Base-by-base conservation (phyloP, 1,140 invertebrate genomes). In the Micrasema longulum region DNA sequence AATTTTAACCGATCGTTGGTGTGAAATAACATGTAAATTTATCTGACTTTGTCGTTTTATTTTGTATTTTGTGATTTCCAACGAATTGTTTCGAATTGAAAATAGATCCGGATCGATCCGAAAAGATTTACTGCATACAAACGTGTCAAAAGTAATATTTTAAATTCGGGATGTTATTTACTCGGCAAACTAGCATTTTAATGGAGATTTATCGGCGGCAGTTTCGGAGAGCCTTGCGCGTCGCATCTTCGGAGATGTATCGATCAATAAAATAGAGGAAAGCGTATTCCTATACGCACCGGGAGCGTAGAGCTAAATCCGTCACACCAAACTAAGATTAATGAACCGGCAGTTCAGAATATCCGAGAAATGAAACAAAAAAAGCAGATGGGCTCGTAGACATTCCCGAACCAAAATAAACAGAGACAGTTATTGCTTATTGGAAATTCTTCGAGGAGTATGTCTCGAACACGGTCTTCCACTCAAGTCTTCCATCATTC, bases 401-500 rank as follows among this genome's bases (percentile, higher is more conserved):
- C 60, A 64, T 47, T 23, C 41, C 43, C 6, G n/a, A 47, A 45
- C 60, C 41, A 31, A 64, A 64, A 64, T 64, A 64, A 47, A 47
- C 43, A 10, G 60, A 31, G 60, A 64, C 60, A 64, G 41, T 26
- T 64, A 64, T 64, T 64, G 60, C 60, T 64, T 64, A 64, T 64
- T 64, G 60, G 60, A 64, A 64, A 64, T 64, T 64, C 60, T 47
- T 18, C 0, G 43, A 14, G 9, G 20, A 11, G 20, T 55, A 26
- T 11, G 23, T 26, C 52, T 35, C 52, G 6, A 55, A 60, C 35
- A 60, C 14, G 35, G 9, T 18, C 36, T 53, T 31, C 50, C 50
- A 53, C 50, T 53, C 23, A n/a, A 1, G 22, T 53, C 11, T 31
- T 53, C 50, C 18, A 53, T 53, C 50, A 53, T 35, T 18, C 47